Percentiles rank a stretch among this genome's conserved stretches.
Evolutionary conservation across 53 echinoderm and acorn worm genomes (phyloP).

Genomic region (Echinarachnius parma): DNA sequence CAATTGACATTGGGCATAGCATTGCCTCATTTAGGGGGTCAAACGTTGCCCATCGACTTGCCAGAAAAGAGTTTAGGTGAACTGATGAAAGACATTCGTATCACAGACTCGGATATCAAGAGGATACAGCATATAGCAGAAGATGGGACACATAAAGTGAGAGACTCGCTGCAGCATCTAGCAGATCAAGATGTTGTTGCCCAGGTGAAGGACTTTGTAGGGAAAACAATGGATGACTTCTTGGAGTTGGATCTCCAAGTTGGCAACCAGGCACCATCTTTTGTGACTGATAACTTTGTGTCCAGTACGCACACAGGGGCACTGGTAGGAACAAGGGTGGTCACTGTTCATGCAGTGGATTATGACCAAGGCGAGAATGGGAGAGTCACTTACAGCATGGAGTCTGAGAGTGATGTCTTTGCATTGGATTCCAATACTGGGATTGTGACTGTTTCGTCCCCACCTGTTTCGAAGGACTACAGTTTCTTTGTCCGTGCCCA

Average conservation of each 20-base stretch:
- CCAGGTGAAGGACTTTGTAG: not conserved
- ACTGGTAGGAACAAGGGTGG: constrained; percentile 16
- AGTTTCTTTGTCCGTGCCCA: constrained; percentile 54
- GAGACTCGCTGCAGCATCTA: constrained; percentile 20
- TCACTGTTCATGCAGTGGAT: constrained; percentile 63
- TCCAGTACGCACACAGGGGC: constrained; percentile 29
- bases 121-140: constrained; percentile 23
- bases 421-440: constrained; percentile 50
- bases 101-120: constrained; percentile 24
- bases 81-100: not conserved
- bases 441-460: constrained; percentile 27
- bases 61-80: constrained; percentile 22
- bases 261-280: constrained; percentile 13
- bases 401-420: constrained; percentile 44
- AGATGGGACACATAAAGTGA: constrained; percentile 30
- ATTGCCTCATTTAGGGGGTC: too few relatives aligned
- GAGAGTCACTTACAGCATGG: constrained; percentile 48
- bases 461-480: constrained; percentile 41
- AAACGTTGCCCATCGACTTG: constrained; percentile 37
- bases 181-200: constrained; percentile 27
- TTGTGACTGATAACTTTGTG: constrained; percentile 12
- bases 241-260: not conserved
- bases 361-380: constrained; percentile 57
- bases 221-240: constrained; percentile 10
- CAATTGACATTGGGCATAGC: constrained; percentile 22